These are phyloP conservation scores for Saccopteryx leptura DNA, from an alignment of 2,113 vertebrate genomes.

Conservation along the genomic window DNA sequence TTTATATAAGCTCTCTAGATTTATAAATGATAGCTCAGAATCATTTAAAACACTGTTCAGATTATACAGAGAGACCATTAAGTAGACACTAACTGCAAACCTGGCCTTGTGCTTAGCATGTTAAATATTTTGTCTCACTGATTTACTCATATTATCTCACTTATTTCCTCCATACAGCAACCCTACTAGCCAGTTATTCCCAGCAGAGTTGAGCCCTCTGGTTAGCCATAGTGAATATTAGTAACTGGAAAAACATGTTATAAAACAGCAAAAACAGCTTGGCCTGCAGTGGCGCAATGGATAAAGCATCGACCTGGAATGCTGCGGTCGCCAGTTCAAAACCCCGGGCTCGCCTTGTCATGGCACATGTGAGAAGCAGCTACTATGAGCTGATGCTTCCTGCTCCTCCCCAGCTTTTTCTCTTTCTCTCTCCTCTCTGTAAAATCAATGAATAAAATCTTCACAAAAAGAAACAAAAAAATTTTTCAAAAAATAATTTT, in stretches of 20 bases:
- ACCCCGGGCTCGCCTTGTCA: too few species aligned
- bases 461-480: too few species aligned
- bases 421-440: too few species aligned
- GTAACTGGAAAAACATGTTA: background rate
- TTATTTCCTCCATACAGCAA: background rate
- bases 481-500: too few species aligned
- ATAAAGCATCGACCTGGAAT: too few species aligned
- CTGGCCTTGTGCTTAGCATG: background rate
- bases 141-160: background rate
- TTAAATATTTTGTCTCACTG: background rate
- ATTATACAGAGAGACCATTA: background rate
- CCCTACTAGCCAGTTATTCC: background rate
- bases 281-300: too few species aligned
- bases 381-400: too few species aligned
- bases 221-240: background rate
- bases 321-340: too few species aligned
- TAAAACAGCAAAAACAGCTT: background rate
- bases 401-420: too few species aligned
- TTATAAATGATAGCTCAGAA: background rate
- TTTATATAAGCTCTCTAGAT: background rate
- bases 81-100: background rate
- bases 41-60: background rate
- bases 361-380: too few species aligned
- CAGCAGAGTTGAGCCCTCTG: background rate
- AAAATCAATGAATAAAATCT: too few species aligned